Conservation (phyloP, 2,113 vertebrate species). For the Ginglymostoma cirratum region DNA sequence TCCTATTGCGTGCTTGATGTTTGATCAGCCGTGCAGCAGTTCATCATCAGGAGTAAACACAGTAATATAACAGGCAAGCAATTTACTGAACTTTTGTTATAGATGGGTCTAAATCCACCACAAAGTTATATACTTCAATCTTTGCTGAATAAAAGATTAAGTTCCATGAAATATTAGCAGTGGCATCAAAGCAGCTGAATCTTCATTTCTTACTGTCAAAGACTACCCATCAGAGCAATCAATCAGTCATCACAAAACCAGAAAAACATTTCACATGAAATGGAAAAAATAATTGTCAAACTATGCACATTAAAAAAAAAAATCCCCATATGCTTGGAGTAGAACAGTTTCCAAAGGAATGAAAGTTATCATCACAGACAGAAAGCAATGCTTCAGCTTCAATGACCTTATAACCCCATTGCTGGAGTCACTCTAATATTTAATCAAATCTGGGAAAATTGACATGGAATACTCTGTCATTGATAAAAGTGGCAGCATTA, state of each 20-base stretch:
- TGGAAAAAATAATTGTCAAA: constrained; percentile 10
- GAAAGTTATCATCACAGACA: neutral
- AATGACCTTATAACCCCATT: neutral
- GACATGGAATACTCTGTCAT: neutral
- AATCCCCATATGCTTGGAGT: neutral
- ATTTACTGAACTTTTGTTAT: neutral
- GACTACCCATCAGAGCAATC: neutral
- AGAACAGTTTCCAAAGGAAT: neutral
- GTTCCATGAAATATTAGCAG: neutral
- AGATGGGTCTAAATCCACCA: neutral
- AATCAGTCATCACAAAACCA: neutral
- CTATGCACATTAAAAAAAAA: neutral
- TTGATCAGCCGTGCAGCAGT: neutral
- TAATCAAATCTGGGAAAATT: neutral
- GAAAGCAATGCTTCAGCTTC: neutral
- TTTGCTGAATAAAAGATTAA: neutral
- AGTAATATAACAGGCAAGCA: neutral
- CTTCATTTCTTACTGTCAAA: neutral
- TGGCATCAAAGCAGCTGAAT: neutral
- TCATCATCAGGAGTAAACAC: neutral
- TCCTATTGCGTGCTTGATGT: neutral
- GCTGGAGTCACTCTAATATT: neutral
- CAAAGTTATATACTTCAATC: neutral
- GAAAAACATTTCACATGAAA: neutral
- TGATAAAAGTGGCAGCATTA: neutral